A percentile compares a stretch with the other conserved stretches of the same genome.
phyloP scores from a whole-genome alignment of 2,888 invertebrate species.

The Pseudococcus longispinus region DNA sequence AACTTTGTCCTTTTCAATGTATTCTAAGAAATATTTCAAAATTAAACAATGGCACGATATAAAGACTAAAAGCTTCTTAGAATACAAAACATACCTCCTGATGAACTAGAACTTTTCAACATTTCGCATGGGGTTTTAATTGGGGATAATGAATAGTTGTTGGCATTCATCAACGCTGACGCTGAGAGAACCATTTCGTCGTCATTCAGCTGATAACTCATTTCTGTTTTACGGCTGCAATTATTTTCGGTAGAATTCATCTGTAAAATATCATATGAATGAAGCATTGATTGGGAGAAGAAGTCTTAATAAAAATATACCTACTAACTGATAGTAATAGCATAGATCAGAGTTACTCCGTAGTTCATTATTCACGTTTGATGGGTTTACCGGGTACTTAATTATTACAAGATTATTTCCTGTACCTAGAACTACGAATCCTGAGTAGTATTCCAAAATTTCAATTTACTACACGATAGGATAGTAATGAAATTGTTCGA shows the following conservation, averaged over 20 bases:
- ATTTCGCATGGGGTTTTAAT: constrained; percentile 29
- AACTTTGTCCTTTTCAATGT: constrained; percentile 17
- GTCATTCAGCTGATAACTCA: constrained; percentile 3
- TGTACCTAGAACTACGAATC: not conserved
- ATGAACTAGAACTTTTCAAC: not conserved
- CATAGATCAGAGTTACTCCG: not conserved
- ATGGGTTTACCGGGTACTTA: not conserved
- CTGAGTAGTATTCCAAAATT: not conserved
- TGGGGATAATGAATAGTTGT: not conserved
- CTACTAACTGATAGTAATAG: not conserved
- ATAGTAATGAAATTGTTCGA: not conserved
- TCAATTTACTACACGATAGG: not conserved
- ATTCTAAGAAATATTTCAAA: not conserved
- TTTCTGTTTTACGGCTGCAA: not conserved
- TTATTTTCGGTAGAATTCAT: not conserved
- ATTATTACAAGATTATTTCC: not conserved
- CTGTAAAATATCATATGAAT: not conserved
- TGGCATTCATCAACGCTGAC: not conserved
- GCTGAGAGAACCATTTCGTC: not conserved
- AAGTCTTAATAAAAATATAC: not conserved
- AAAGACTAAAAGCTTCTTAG: not conserved
- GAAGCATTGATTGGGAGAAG: not conserved
- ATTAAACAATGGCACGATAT: no score
- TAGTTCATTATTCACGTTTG: not conserved
- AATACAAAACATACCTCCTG: not conserved